Conservation (phyloP, 2,113 vertebrate genomes). For the Trochalopteron elliotii region DNA sequence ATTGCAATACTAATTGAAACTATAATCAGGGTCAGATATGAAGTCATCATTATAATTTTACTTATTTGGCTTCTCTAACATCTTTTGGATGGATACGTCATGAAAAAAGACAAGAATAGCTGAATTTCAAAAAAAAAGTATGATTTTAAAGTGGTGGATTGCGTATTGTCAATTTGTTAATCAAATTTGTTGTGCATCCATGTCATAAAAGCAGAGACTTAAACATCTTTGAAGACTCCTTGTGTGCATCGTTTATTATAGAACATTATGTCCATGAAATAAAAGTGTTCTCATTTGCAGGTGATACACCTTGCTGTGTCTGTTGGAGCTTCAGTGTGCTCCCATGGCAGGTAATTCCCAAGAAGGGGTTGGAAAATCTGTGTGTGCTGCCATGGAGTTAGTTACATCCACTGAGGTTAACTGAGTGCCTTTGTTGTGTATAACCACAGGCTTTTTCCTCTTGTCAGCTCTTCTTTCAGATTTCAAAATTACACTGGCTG, state of each 20-base stretch:
- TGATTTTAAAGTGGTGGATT: neutral
- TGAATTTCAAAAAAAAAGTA: neutral
- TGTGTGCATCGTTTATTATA: neutral
- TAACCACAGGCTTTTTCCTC: slow-evolving; percentile 37
- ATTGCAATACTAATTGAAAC: neutral
- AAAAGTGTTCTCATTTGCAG: neutral
- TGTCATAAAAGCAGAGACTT: neutral
- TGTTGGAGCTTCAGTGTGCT: neutral
- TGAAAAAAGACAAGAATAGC: neutral
- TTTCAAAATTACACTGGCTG: slow-evolving; percentile 23
- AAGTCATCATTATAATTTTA: neutral
- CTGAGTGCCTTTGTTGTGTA: neutral
- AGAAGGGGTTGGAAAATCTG: neutral
- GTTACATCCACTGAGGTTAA: neutral
- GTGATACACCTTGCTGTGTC: neutral
- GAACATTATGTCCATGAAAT: neutral
- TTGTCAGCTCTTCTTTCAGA: neutral
- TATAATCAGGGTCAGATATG: neutral
- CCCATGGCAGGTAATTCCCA: neutral
- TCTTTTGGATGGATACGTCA: neutral
- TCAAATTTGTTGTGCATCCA: neutral
- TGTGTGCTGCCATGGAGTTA: neutral
- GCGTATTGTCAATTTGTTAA: neutral
- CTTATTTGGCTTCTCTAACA: neutral
- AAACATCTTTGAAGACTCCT: neutral